These are phyloP conservation scores for Ctena decussata DNA, from an alignment of 2,888 invertebrate genomes.

Conservation along the genomic window DNA sequence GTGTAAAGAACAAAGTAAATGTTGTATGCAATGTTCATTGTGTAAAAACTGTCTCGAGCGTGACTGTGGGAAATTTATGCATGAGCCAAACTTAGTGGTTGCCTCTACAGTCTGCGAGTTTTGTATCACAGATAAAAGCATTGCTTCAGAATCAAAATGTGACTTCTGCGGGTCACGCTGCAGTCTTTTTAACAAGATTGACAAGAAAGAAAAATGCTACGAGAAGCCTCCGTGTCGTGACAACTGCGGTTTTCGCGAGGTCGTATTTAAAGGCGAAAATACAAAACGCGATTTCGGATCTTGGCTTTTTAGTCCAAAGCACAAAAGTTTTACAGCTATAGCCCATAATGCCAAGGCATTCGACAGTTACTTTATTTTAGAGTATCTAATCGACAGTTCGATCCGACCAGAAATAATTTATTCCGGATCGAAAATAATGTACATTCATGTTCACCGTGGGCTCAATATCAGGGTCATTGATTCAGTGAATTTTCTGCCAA, in stretches of 20 bases:
- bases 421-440: constrained; percentile 43
- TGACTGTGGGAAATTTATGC: not conserved
- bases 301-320: constrained; percentile 27
- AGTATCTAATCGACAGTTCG: constrained; percentile 48
- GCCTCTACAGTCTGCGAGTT: not conserved
- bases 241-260: constrained; percentile 50
- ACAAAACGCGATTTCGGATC: constrained; percentile 29
- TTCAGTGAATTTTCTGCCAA: constrained; percentile 47
- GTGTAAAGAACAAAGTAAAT: not conserved
- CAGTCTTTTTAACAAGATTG: not conserved
- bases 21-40: not conserved
- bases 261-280: constrained; percentile 32
- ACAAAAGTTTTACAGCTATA: constrained; percentile 22
- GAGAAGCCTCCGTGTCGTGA: constrained; percentile 40
- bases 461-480: constrained; percentile 38
- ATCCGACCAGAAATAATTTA: constrained; percentile 43
- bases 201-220: not conserved
- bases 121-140: not conserved
- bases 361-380: constrained; percentile 53
- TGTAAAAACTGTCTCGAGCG: not conserved
- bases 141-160: too few relatives aligned
- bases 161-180: not conserved
- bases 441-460: constrained; percentile 36
- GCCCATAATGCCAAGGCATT: constrained; percentile 36
- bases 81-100: not conserved